phyloP scores from a whole-genome alignment of 2,888 invertebrate species.

The Spicauda simplicius region DNA sequence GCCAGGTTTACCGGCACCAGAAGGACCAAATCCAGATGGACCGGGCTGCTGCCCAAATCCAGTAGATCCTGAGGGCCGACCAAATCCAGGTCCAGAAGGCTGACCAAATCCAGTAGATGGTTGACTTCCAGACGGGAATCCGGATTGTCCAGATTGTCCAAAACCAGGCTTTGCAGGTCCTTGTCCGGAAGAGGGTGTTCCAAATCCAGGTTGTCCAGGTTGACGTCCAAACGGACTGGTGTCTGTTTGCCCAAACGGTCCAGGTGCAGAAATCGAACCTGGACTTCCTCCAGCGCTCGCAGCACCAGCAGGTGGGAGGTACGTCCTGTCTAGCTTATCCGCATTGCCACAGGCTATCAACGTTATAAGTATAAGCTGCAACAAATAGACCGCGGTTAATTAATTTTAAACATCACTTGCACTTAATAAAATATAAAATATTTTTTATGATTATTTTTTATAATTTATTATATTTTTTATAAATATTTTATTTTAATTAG shows the following conservation, averaged over 20 bases:
- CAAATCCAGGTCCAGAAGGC: conserved; percentile 43
- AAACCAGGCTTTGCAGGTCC: conserved; percentile 19
- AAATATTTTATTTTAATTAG: not conserved
- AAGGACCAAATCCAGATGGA: conserved; percentile 7
- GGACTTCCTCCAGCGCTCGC: conserved; percentile 74
- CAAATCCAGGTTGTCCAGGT: conserved; percentile 38
- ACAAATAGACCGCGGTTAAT: conserved; percentile 40
- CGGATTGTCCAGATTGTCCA: conserved; percentile 10
- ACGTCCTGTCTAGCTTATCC: conserved; percentile 74
- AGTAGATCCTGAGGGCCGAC: conserved; percentile 37
- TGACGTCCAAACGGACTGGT: conserved; percentile 32
- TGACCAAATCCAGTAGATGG: conserved; percentile 30
- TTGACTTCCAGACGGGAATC: conserved; percentile 31
- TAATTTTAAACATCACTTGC: not conserved
- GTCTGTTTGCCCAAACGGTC: conserved; percentile 32
- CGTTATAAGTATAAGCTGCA: conserved; percentile 71
- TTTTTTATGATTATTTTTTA: too few relatives aligned
- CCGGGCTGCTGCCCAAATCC: not conserved
- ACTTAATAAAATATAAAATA: not conserved
- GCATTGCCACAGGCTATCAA: conserved; percentile 73
- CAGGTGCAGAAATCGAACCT: conserved; percentile 63
- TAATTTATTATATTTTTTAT: too few relatives aligned
- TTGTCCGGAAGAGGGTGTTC: conserved; percentile 35
- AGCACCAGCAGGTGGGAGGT: conserved; percentile 74
- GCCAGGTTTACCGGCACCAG: conserved; percentile 31